Evolutionary conservation across 2,888 invertebrate species (phyloP), one percentile per base, ranked within the genome.

Genomic region (Coelinius sp.): DNA sequence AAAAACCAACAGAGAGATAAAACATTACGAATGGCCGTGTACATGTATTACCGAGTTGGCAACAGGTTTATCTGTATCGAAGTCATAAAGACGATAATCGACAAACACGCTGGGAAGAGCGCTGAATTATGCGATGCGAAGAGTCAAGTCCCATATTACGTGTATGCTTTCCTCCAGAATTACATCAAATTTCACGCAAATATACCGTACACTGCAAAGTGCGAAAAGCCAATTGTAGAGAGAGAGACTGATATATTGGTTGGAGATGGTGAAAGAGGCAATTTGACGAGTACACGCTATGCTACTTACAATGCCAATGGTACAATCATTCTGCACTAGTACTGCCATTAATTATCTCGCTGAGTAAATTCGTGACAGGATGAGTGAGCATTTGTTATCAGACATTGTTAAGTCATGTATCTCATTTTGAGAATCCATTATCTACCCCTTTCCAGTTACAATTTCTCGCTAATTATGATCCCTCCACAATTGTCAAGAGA

Each of bases 51-150:
- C 5, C 2, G 44, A 44, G n/a, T 44, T 73, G 71, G 76, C 75
- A 77, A 76, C 77, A 76, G 75, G 77, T 77, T 75, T 75, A 75
- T 44, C 63, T 77, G 71, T 75, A 74, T 46, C 59, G 46, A 20
- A 49, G 17, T 49, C 17, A 64, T 49, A 65, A 68, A 67, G 66
- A 65, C 72, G 73, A 75, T 73, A 71, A 76, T 71, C 68, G 71
- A 75, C 71, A 68, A 53, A 22, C 70, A 69, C 71, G 70, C 56
- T 49, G 68, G 49, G 65, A 52, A 59, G 66, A 49, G 17, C 70
- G 14, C 52, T 68, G 63, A 73, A 74, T 76, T 70, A 74, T 68
- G 64, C 72, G 66, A 65, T 62, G 56, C 52, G 64, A 49, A 59
- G 41, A 56, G 69, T 49, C 17, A 49, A 41, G 41, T 41, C n/a